Conservation (phyloP, 2,888 invertebrate species). For the Drosophila neutralis region DNA sequence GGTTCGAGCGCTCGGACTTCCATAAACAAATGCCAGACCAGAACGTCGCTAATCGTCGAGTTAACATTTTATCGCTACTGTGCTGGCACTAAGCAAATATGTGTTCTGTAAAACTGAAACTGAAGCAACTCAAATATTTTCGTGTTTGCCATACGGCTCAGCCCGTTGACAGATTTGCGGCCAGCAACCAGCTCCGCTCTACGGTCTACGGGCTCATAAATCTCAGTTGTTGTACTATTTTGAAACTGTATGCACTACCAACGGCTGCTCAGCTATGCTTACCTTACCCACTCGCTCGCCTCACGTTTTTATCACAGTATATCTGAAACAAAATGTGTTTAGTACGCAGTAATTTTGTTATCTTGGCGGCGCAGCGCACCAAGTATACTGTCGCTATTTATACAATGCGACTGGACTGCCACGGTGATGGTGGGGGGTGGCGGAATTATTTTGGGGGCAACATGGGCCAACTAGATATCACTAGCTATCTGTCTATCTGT, state of each 20-base stretch:
- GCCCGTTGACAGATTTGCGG: constrained; percentile 80
- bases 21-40: constrained; percentile 48
- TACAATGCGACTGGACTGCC: constrained; percentile 39
- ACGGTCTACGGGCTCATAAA: constrained; percentile 50
- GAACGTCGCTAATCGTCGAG: constrained; percentile 71
- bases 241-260: constrained; percentile 38
- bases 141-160: constrained; percentile 72
- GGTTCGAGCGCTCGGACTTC: constrained; percentile 33
- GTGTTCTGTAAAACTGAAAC: constrained; percentile 59
- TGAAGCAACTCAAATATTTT: constrained; percentile 75
- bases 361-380: constrained; percentile 63
- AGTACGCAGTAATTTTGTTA: constrained; percentile 76
- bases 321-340: constrained; percentile 66
- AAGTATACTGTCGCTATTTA: constrained; percentile 53
- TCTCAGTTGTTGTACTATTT: constrained; percentile 67
- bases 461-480: constrained; percentile 25
- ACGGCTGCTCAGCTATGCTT: constrained; percentile 3
- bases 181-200: constrained; percentile 27
- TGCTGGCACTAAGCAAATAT: constrained; percentile 78
- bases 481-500: constrained; percentile 26
- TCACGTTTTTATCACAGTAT: constrained; percentile 73
- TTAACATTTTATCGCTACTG: constrained; percentile 81
- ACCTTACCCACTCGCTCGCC: constrained; percentile 11
- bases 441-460: background rate
- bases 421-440: background rate